Percentiles rank a stretch among this genome's conserved stretches.
phyloP scores from a whole-genome alignment of 2,888 invertebrate species.

The Gnatocerus cornutus region DNA sequence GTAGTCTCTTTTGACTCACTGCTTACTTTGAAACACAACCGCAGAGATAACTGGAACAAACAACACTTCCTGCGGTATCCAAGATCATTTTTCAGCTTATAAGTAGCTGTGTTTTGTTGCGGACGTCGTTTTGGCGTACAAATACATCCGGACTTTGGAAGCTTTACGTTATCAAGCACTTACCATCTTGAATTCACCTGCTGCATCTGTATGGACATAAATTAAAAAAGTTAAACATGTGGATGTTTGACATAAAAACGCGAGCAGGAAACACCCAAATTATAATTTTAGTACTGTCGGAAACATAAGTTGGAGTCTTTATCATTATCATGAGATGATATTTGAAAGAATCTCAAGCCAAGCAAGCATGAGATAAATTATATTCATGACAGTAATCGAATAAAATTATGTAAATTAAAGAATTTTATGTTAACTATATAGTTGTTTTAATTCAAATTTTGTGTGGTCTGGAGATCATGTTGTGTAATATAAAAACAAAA shows the following conservation, averaged over 20 bases:
- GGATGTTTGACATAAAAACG: neutral
- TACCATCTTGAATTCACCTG: neutral
- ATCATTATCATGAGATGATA: too few species aligned
- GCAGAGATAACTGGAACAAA: conserved; percentile 32
- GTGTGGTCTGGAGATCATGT: conserved; percentile 6
- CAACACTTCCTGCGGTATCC: conserved; percentile 17
- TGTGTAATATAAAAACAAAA: too few species aligned
- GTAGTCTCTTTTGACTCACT: conserved; percentile 8
- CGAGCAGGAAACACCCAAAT: neutral
- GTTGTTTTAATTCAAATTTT: conserved; percentile 1
- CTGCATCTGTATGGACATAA: neutral
- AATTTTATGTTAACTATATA: too few species aligned
- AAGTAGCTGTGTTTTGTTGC: neutral
- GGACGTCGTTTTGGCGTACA: conserved; percentile 2
- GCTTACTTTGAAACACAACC: conserved; percentile 24
- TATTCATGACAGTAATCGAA: conserved; percentile 4
- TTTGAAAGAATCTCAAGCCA: neutral
- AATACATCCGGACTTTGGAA: neutral
- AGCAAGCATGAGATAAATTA: conserved; percentile 11
- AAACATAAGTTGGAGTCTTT: neutral
- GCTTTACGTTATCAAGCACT: neutral
- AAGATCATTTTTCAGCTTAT: conserved; percentile 5
- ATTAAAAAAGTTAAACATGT: neutral
- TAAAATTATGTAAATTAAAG: conserved; percentile 15
- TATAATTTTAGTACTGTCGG: neutral